Evolutionary conservation across 2,113 vertebrate species (phyloP).

Genomic region (Chloropsis cyanopogon): DNA sequence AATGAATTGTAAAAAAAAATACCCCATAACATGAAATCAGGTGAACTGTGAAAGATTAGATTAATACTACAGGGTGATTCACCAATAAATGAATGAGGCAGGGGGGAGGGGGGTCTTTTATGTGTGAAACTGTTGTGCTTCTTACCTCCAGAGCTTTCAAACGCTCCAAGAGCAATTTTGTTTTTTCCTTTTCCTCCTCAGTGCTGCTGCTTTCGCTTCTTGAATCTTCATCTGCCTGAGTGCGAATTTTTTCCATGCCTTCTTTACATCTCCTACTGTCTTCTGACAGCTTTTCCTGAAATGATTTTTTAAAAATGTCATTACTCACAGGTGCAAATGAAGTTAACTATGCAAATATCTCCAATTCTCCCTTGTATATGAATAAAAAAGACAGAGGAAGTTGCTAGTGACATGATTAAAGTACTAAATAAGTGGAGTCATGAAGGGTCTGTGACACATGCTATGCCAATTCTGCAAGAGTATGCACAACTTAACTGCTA

Average conservation of each 20-base stretch:
- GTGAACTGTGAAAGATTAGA: conserved; percentile 38
- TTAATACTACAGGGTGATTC: conserved; percentile 31
- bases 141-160: conserved; percentile 88
- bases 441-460: not conserved
- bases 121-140: not conserved
- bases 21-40: not conserved
- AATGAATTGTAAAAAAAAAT: conserved; percentile 24
- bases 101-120: not conserved
- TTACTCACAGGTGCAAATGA: conserved; percentile 23
- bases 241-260: conserved; percentile 58
- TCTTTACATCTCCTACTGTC: conserved; percentile 76
- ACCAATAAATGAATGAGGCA: not conserved
- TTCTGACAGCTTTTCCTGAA: conserved; percentile 84
- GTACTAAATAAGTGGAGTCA: not conserved
- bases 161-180: conserved; percentile 79
- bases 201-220: conserved; percentile 67
- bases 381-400: not conserved
- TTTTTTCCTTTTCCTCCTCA: conserved; percentile 79
- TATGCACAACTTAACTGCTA: not conserved
- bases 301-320: not conserved
- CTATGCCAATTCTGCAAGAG: not conserved
- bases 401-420: not conserved
- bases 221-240: conserved; percentile 58
- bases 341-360: not conserved
- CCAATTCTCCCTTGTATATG: not conserved